phyloP scores from a whole-genome alignment of 1,140 invertebrate species.

The Lithobius niger region DNA sequence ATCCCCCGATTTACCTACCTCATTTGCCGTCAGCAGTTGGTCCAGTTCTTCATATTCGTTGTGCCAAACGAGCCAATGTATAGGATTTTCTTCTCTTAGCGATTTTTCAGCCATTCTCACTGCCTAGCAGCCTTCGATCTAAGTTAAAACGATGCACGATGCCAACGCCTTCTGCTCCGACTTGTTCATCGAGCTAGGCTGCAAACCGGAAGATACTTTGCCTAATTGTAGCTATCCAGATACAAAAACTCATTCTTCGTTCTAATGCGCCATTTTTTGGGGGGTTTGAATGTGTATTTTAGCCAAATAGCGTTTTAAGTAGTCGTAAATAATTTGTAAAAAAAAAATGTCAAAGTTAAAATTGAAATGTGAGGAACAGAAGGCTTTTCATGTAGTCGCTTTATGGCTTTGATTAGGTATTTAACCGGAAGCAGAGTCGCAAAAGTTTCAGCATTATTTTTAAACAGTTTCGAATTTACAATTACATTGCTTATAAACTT shows the following conservation, averaged over 20 bases:
- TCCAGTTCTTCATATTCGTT: slow-evolving; percentile 54
- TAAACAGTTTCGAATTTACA: too few species aligned
- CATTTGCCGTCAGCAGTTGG: slow-evolving; percentile 41
- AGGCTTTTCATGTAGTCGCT: too few species aligned
- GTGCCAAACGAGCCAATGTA: slow-evolving; percentile 70
- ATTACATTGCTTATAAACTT: too few species aligned
- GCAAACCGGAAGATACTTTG: neutral
- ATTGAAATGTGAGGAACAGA: too few species aligned
- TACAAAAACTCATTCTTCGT: neutral
- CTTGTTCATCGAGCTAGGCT: neutral
- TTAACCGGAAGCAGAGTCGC: too few species aligned
- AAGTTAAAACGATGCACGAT: neutral
- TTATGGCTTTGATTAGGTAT: too few species aligned
- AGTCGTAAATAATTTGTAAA: too few species aligned
- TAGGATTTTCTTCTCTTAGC: slow-evolving; percentile 41
- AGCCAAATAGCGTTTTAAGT: too few species aligned
- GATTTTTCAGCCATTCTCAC: neutral
- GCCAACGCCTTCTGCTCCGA: too few species aligned
- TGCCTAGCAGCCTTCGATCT: neutral
- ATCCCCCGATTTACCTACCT: slow-evolving; percentile 41
- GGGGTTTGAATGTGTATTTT: neutral
- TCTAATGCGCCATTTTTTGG: neutral
- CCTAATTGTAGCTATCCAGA: neutral
- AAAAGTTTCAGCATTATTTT: too few species aligned
- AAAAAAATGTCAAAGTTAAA: too few species aligned